These are phyloP conservation scores for Harpagoxenus sublaevis DNA, from an alignment of 2,888 invertebrate genomes.

Conservation along the genomic window DNA sequence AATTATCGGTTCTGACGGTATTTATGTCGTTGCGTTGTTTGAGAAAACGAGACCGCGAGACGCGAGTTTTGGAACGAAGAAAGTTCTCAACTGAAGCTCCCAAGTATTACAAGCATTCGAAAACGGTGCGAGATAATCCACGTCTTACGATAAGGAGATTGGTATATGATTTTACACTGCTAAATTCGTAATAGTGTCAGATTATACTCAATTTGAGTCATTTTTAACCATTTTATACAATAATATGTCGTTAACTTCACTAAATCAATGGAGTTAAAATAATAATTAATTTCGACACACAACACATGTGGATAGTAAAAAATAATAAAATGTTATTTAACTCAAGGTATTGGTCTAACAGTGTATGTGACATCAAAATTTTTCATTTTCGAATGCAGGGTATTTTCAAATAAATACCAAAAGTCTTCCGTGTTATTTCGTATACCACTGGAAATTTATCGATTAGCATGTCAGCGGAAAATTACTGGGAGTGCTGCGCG, in stretches of 20 bases:
- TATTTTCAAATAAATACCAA: too few species aligned
- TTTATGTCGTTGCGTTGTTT: background rate
- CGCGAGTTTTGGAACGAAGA: background rate
- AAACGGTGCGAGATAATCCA: background rate
- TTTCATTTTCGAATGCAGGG: too few species aligned
- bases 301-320: too few species aligned
- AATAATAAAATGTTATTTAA: too few species aligned
- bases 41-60: background rate
- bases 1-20: slow-evolving; percentile 22
- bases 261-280: too few species aligned
- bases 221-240: too few species aligned
- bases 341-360: too few species aligned
- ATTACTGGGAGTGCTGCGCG: background rate
- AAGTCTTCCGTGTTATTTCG: background rate
- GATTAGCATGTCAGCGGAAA: background rate
- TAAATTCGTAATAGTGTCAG: too few species aligned
- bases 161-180: background rate
- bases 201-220: too few species aligned
- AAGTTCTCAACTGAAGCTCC: background rate
- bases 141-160: background rate
- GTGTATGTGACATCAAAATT: too few species aligned
- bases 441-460: background rate
- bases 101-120: background rate
- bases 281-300: too few species aligned
- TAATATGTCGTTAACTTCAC: too few species aligned